phyloP scores from a whole-genome alignment of 2,797 vertebrate genomes.

The Chrysocyon brachyurus region DNA sequence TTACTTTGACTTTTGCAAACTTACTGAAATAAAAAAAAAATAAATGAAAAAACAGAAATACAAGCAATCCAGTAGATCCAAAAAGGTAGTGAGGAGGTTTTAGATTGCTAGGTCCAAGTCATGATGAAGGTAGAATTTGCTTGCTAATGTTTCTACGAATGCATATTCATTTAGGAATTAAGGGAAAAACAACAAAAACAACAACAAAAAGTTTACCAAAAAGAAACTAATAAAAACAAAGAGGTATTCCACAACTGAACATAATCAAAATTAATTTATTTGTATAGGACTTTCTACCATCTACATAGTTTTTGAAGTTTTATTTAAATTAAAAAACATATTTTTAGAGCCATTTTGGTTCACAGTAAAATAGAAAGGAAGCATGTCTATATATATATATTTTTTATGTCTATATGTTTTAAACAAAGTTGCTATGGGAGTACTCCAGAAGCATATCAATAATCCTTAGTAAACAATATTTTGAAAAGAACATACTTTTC shows the following conservation, averaged over 20 bases:
- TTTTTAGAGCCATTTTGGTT: background rate
- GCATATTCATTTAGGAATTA: background rate
- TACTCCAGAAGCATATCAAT: conserved; percentile 30
- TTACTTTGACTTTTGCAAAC: conserved; percentile 32
- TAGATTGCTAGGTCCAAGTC: background rate
- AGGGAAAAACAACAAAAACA: background rate
- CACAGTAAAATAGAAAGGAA: background rate
- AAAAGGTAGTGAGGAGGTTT: background rate
- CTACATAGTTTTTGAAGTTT: background rate
- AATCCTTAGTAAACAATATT: background rate
- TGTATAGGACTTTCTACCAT: background rate
- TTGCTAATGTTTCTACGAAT: background rate
- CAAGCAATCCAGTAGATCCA: background rate
- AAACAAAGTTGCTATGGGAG: background rate
- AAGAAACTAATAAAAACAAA: background rate
- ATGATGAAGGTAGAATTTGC: background rate
- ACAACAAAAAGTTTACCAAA: background rate
- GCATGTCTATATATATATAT: background rate
- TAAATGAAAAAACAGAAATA: background rate
- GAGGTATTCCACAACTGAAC: background rate
- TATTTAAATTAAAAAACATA: background rate
- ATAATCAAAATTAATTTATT: background rate
- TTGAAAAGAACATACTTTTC: background rate
- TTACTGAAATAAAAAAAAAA: background rate
- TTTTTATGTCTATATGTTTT: background rate